Percentiles rank a stretch among this genome's conserved stretches.
Evolutionary conservation across 2,113 vertebrate genomes (phyloP).

Genomic region (Macrotus californicus): DNA sequence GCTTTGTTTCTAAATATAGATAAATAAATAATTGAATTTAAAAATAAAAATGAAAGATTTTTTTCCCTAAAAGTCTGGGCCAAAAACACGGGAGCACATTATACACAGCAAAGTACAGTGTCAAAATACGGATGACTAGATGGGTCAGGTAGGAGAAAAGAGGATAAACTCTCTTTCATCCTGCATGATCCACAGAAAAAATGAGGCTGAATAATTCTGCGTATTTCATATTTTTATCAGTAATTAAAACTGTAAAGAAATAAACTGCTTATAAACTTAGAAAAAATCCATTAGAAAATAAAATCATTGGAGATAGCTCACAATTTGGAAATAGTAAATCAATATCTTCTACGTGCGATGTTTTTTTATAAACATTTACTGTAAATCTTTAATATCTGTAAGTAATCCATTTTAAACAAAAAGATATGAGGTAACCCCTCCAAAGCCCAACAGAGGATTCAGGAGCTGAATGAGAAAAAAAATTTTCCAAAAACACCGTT

Average conservation of each 20-base stretch:
- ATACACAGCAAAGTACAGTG: no score
- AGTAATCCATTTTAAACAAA: background rate
- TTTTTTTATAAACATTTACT: slow-evolving; percentile 23
- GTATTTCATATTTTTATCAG: background rate
- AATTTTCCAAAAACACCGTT: background rate
- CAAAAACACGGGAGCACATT: no score
- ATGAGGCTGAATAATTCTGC: background rate
- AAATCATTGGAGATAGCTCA: background rate
- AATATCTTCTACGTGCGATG: slow-evolving; percentile 20
- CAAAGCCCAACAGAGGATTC: background rate
- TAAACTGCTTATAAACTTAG: background rate
- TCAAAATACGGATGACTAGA: background rate
- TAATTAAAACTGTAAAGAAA: slow-evolving; percentile 20
- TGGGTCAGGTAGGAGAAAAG: background rate
- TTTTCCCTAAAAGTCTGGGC: no score
- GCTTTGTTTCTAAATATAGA: no score
- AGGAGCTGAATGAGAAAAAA: background rate
- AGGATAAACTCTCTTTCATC: background rate
- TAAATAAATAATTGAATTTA: no score
- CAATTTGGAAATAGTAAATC: slow-evolving; percentile 24
- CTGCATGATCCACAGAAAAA: background rate
- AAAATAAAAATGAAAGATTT: no score
- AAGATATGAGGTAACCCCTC: background rate
- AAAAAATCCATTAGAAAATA: slow-evolving; percentile 17
- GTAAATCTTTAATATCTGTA: background rate